These are phyloP conservation scores for Zygaena filipendulae DNA, from an alignment of 2,888 invertebrate genomes.

Conservation along the genomic window DNA sequence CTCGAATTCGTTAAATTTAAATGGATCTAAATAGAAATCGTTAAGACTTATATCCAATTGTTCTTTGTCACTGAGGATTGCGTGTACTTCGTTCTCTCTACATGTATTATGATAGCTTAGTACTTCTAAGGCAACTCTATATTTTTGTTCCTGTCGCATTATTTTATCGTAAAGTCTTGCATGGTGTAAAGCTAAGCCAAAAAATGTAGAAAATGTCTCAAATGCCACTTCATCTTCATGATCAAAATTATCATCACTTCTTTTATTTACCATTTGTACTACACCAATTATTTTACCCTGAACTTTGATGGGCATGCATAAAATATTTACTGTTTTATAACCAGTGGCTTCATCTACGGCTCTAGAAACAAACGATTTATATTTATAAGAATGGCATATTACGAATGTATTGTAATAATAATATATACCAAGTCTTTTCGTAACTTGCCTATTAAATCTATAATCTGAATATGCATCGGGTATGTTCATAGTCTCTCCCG, in stretches of 20 bases:
- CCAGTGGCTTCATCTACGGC: constrained; percentile 75
- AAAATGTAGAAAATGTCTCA: constrained; percentile 86
- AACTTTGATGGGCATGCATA: constrained; percentile 90
- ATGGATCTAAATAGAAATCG: constrained; percentile 78
- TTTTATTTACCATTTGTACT: constrained; percentile 87
- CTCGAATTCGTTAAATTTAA: constrained; percentile 73
- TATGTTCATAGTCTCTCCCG: constrained; percentile 84
- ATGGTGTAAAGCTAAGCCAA: constrained; percentile 86
- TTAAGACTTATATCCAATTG: constrained; percentile 39
- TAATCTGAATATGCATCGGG: constrained; percentile 83
- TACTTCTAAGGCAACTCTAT: constrained; percentile 83
- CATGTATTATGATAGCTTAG: constrained; percentile 86
- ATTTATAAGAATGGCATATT: neutral
- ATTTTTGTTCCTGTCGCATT: constrained; percentile 83
- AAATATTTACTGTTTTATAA: constrained; percentile 77
- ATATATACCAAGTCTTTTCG: no score
- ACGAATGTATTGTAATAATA: no score
- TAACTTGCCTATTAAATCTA: constrained; percentile 79
- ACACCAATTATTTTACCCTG: constrained; percentile 83
- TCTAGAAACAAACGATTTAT: constrained; percentile 26
- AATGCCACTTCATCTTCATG: constrained; percentile 83
- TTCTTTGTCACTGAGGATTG: constrained; percentile 23
- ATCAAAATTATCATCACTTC: constrained; percentile 61
- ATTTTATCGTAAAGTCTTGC: constrained; percentile 88
- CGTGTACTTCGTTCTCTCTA: constrained; percentile 74